These are phyloP conservation scores for Tetramorium alpestre DNA, from an alignment of 1,140 invertebrate species.

Conservation along the genomic window DNA sequence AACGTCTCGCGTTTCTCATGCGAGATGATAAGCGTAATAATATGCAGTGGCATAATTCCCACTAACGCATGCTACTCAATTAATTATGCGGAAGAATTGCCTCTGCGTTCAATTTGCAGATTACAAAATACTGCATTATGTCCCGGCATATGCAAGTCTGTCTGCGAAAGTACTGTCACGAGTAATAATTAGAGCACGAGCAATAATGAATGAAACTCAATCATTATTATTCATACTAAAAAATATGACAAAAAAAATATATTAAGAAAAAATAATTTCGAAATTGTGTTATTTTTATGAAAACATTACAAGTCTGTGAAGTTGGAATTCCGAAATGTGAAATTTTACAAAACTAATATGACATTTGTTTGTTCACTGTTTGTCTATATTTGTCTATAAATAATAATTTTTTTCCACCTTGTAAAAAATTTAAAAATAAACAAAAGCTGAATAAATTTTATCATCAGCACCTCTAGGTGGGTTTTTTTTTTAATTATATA, in stretches of 20 bases:
- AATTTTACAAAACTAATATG: too few species aligned
- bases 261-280: background rate
- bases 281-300: background rate
- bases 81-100: conserved; percentile 42
- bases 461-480: too few species aligned
- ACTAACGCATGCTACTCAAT: conserved; percentile 44
- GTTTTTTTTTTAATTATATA: too few species aligned
- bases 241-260: background rate
- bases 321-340: too few species aligned
- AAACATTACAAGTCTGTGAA: too few species aligned
- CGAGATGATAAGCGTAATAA: conserved; percentile 54
- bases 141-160: background rate
- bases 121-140: conserved; percentile 44
- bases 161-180: background rate
- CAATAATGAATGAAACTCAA: background rate
- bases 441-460: too few species aligned
- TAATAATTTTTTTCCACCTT: too few species aligned
- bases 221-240: too few species aligned
- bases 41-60: conserved; percentile 20
- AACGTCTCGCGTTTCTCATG: conserved; percentile 35
- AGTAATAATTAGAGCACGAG: background rate
- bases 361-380: too few species aligned
- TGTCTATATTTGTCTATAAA: too few species aligned
- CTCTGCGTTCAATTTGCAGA: conserved; percentile 18
- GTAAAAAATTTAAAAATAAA: too few species aligned